Percentiles rank a stretch among this genome's conserved stretches.
phyloP scores from a whole-genome alignment of 2,888 invertebrate species.

The Leucoma salicis region DNA sequence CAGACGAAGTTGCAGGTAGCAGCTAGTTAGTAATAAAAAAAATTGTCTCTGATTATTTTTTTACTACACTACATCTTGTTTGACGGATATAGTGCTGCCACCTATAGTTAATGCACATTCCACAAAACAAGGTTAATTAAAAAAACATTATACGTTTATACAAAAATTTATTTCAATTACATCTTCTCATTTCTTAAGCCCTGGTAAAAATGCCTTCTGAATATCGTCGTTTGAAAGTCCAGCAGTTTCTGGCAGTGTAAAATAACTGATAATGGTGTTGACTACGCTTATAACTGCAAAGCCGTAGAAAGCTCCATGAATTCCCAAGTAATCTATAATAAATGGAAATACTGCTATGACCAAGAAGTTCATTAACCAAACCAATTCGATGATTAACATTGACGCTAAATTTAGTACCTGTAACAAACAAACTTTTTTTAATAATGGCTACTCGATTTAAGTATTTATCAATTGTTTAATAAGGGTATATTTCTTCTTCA shows the following conservation, averaged over 20 bases:
- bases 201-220: constrained; percentile 37
- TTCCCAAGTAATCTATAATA: constrained; percentile 47
- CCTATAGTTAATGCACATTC: too few relatives aligned
- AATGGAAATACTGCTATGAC: constrained; percentile 64
- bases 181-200: background rate
- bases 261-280: constrained; percentile 46
- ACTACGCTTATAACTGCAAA: constrained; percentile 50
- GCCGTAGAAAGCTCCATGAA: constrained; percentile 61
- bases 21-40: too few relatives aligned
- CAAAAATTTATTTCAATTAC: background rate
- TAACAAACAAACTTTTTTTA: too few relatives aligned
- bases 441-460: too few relatives aligned
- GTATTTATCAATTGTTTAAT: too few relatives aligned
- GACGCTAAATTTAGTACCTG: constrained; percentile 68
- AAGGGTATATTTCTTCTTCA: too few relatives aligned
- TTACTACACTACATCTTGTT: too few relatives aligned
- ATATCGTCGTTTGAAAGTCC: constrained; percentile 65
- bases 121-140: too few relatives aligned
- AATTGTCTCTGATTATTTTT: too few relatives aligned
- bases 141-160: too few relatives aligned
- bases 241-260: constrained; percentile 74
- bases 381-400: constrained; percentile 61
- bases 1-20: too few relatives aligned
- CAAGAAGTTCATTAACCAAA: constrained; percentile 68
- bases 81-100: too few relatives aligned